These are phyloP conservation scores for Wiebesia pumilae DNA, from an alignment of 1,140 invertebrate genomes.

Conservation along the genomic window DNA sequence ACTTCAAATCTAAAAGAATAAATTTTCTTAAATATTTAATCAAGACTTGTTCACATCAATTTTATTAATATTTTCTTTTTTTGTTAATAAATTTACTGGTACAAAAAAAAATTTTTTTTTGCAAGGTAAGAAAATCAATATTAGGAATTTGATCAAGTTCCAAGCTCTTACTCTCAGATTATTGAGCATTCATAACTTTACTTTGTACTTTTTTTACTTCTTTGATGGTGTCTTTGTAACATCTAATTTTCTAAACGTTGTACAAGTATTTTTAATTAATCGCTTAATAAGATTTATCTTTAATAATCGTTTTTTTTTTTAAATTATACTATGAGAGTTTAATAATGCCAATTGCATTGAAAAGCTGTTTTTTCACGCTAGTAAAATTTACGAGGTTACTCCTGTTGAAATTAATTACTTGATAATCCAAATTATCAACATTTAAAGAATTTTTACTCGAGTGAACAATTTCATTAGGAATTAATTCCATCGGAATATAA, in stretches of 20 bases:
- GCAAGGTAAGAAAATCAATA: background rate
- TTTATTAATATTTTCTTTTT: background rate
- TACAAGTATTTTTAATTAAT: slow-evolving; percentile 7
- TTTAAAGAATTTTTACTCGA: slow-evolving; percentile 16
- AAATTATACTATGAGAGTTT: slow-evolving; percentile 29
- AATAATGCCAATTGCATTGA: slow-evolving; percentile 2
- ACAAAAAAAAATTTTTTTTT: slow-evolving; percentile 15
- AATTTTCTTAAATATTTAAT: background rate
- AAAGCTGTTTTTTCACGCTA: background rate
- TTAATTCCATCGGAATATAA: background rate
- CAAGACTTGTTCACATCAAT: background rate
- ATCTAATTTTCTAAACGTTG: slow-evolving; percentile 23
- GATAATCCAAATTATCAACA: background rate
- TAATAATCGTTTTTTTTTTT: background rate
- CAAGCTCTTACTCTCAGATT: background rate
- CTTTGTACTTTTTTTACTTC: slow-evolving; percentile 31
- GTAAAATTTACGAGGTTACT: background rate
- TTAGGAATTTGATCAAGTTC: background rate
- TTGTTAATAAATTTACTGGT: background rate
- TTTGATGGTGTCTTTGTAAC: background rate
- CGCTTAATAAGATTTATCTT: background rate
- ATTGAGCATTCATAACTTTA: background rate
- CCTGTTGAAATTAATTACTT: background rate
- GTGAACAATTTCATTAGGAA: background rate
- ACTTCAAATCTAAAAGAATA: background rate